Evolutionary conservation across 2,888 invertebrate genomes (phyloP).

Genomic region (Heliconius hortense): DNA sequence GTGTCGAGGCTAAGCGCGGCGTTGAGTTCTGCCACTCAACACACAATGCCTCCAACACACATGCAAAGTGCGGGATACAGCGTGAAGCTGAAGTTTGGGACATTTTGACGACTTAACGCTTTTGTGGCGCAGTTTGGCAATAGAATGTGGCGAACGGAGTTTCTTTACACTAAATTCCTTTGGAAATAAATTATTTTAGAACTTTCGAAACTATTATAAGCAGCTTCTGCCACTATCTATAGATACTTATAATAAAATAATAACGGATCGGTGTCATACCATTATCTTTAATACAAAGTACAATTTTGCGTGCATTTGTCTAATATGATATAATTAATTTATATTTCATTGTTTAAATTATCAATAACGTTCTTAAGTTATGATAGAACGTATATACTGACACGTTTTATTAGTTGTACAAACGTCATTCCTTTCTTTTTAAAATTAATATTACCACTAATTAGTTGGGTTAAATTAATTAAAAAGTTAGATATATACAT

Average conservation of each 20-base stretch:
- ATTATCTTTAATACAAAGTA: constrained; percentile 20
- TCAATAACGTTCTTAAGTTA: neutral
- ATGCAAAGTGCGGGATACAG: too few species aligned
- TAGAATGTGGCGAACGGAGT: neutral
- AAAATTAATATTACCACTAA: neutral
- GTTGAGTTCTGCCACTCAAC: too few species aligned
- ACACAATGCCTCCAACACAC: too few species aligned
- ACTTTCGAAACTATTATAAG: neutral
- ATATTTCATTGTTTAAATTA: constrained; percentile 15
- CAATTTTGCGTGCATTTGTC: constrained; percentile 1
- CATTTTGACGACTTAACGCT: too few species aligned
- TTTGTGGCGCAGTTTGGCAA: too few species aligned
- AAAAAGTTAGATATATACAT: neutral
- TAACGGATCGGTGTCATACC: too few species aligned
- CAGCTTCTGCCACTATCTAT: too few species aligned
- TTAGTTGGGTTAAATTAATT: neutral
- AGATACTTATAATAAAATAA: too few species aligned
- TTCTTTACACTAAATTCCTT: neutral
- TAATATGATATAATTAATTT: constrained; percentile 4
- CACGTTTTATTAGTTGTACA: neutral
- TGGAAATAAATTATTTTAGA: neutral
- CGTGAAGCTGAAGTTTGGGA: too few species aligned
- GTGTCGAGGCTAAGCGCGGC: too few species aligned
- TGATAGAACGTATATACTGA: neutral
- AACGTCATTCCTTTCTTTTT: neutral